phyloP scores from a whole-genome alignment of 2,797 vertebrate genomes.

The Anas capensis region DNA sequence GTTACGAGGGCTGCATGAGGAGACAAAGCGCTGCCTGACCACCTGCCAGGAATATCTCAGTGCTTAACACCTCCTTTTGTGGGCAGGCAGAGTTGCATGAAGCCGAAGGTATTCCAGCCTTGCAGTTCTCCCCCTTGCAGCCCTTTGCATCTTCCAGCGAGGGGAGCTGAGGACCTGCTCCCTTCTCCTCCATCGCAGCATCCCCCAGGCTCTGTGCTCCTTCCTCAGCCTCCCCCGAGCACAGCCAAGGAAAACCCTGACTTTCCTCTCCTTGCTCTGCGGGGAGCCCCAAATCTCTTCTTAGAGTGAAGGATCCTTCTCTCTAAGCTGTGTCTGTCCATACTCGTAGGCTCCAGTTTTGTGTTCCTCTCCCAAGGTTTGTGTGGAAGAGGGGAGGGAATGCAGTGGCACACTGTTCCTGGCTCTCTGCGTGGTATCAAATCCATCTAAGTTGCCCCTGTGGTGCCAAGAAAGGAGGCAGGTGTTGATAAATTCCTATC shows the following conservation, averaged over 20 bases:
- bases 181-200: not conserved
- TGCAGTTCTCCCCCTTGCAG: not conserved
- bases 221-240: not conserved
- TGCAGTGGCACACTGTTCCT: not conserved
- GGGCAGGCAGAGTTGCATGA: not conserved
- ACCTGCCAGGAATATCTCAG: not conserved
- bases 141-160: constrained; percentile 54
- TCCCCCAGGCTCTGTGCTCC: not conserved
- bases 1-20: not conserved
- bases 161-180: constrained; percentile 60
- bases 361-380: not conserved
- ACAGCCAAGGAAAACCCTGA: not conserved
- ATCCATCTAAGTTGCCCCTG: not conserved
- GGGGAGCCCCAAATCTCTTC: not conserved
- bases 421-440: not conserved
- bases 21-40: not conserved
- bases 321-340: not conserved
- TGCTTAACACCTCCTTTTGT: not conserved
- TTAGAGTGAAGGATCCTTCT: not conserved
- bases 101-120: not conserved
- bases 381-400: not conserved
- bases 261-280: not conserved
- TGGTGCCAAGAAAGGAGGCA: not conserved
- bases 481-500: not conserved
- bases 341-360: not conserved